phyloP scores from a whole-genome alignment of 2,113 vertebrate genomes.

The Sinocyclocheilus maitianheensis region DNA sequence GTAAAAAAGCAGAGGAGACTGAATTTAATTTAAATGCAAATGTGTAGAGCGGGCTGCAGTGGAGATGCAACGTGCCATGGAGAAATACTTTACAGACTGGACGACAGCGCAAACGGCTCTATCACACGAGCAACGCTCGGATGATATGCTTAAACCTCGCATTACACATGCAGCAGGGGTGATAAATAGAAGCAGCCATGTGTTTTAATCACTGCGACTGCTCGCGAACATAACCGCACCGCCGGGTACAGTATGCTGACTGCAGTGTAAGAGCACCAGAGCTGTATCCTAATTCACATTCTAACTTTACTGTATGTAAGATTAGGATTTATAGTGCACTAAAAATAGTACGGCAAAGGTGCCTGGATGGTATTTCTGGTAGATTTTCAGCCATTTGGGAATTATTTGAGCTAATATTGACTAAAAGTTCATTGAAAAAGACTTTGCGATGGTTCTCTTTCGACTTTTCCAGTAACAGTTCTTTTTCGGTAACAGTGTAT shows the following conservation, averaged over 20 bases:
- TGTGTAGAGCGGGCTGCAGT: conserved; percentile 13
- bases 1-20: conserved; percentile 34
- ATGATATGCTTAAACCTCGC: background rate
- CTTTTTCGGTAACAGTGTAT: background rate
- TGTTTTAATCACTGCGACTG: conserved; percentile 25
- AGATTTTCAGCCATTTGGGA: background rate
- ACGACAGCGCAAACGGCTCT: background rate
- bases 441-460: background rate
- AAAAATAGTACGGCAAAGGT: background rate
- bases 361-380: background rate
- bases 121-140: background rate
- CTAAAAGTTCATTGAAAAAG: background rate
- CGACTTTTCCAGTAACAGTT: background rate
- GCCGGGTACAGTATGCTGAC: conserved; percentile 21
- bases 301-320: background rate
- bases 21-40: conserved; percentile 57
- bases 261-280: conserved; percentile 23
- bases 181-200: conserved; percentile 32
- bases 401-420: background rate
- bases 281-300: background rate
- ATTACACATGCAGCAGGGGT: conserved; percentile 10
- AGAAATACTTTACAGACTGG: background rate
- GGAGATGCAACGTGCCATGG: conserved; percentile 5
- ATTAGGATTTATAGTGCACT: background rate
- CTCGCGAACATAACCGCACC: background rate